phyloP scores from a whole-genome alignment of 2,888 invertebrate species.

The Latrodectus hesperus region DNA sequence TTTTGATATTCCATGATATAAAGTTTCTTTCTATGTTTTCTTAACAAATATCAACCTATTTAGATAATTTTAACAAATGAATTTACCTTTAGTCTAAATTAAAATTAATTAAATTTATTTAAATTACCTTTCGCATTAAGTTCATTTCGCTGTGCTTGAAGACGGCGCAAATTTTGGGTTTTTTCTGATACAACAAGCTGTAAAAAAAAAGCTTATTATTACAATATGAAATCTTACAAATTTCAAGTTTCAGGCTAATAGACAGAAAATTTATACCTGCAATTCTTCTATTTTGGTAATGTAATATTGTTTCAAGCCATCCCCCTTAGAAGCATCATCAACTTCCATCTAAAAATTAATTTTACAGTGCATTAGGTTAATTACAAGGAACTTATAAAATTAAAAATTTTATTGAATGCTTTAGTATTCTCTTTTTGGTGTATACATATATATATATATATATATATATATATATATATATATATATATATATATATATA shows the following conservation, averaged over 20 bases:
- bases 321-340: slow-evolving; percentile 79
- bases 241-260: neutral
- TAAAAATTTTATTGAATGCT: too few species aligned
- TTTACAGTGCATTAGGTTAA: too few species aligned
- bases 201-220: slow-evolving; percentile 11
- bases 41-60: neutral
- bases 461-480: too few species aligned
- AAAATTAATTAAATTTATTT: neutral
- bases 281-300: slow-evolving; percentile 98
- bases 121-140: slow-evolving; percentile 93
- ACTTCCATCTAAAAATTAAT: slow-evolving; percentile 74
- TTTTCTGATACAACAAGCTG: slow-evolving; percentile 95
- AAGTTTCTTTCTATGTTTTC: neutral
- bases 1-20: too few species aligned
- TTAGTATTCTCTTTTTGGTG: too few species aligned
- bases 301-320: slow-evolving; percentile 96
- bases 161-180: slow-evolving; percentile 94
- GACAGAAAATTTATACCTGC: slow-evolving; percentile 77
- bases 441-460: too few species aligned
- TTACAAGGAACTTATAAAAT: too few species aligned
- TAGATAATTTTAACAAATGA: neutral
- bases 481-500: too few species aligned
- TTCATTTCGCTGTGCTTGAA: slow-evolving; percentile 99
- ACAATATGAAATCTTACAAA: neutral
- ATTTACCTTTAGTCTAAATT: neutral